Base-by-base conservation (phyloP, 2,888 invertebrate genomes). In the Drosophila pseudotalamancana region DNA sequence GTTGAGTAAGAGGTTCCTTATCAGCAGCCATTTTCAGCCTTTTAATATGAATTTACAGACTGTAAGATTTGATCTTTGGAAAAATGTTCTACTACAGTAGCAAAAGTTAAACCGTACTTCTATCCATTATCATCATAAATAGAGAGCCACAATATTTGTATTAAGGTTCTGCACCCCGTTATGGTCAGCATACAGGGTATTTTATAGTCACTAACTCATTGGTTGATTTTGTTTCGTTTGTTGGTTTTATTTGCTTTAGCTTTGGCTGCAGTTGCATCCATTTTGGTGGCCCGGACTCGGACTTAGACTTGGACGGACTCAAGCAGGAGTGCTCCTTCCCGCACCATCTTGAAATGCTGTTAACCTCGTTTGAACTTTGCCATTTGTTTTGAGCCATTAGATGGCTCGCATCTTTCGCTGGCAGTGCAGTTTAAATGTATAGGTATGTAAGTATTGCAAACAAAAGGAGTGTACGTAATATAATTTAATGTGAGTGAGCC, bases 291-390 rank as follows among this genome's bases (percentile, higher is more conserved):
- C 67, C 32, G 23, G 39, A 62, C 51, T 56, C 49, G 48, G 40
- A 49, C 27, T 19, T 19, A 31, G 42, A 51, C 42, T 29, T 27
- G 40, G 55, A 31, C 43, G 31, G 31, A 49, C 57, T 60, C 34
- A 54, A 40, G 45, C 72, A 72, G 73, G 73, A 73, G 69, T 49
- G 59, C 74, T 72, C 74, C 72, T 72, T 57, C 34, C 32, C 34
- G 51, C 57, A 56, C 63, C 56, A 72, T 59, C 81, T 77, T 80
- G 71, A 84, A 84, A 87, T 87, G 87, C 77, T 86, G 87, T 88
- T 87, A 87, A 88, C 88, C 87, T 87, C 82, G 50, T 69, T 79
- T 87, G 87, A 87, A 88, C 87, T 88, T 87, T 87, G 88, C 79
- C 87, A 86, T 88, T 82, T 84, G 72, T 87, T 84, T 84, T 84